Percentiles rank a stretch among this genome's conserved stretches.
phyloP scores from a whole-genome alignment of 2,888 invertebrate genomes.

The Lepetodrilus schrolli region DNA sequence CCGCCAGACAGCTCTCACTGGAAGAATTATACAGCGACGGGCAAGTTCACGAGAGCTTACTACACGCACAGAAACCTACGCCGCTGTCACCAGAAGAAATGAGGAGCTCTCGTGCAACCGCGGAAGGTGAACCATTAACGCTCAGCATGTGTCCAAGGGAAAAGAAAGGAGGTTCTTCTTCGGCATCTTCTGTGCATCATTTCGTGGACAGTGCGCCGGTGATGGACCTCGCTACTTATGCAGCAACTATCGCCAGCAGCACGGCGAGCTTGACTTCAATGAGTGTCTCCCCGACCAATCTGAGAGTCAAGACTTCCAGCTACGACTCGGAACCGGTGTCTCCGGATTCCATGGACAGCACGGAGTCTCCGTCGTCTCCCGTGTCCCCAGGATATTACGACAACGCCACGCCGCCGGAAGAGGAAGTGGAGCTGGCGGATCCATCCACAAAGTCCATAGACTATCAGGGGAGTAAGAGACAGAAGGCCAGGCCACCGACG shows the following conservation, averaged over 20 bases:
- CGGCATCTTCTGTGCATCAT: background rate
- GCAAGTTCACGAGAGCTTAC: constrained; percentile 35
- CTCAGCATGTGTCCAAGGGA: constrained; percentile 50
- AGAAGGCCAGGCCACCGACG: constrained; percentile 70
- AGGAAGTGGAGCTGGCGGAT: constrained; percentile 69
- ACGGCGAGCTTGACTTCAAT: constrained; percentile 73
- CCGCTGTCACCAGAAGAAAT: constrained; percentile 64
- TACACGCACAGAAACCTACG: constrained; percentile 54
- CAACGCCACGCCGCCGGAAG: constrained; percentile 56
- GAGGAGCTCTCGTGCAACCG: constrained; percentile 48
- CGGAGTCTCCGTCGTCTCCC: constrained; percentile 59
- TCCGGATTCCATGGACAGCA: constrained; percentile 59
- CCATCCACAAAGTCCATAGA: constrained; percentile 72
- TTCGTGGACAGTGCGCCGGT: constrained; percentile 54
- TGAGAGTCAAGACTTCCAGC: constrained; percentile 35
- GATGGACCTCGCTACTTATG: constrained; percentile 73
- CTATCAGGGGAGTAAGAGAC: constrained; percentile 71
- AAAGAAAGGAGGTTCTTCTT: background rate
- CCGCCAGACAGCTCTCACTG: constrained; percentile 57
- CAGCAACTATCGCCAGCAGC: constrained; percentile 74
- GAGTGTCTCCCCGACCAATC: constrained; percentile 71
- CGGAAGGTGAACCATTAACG: constrained; percentile 51
- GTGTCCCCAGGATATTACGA: constrained; percentile 68
- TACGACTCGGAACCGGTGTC: constrained; percentile 47
- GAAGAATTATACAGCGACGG: constrained; percentile 52